Evolutionary conservation across 2,797 vertebrate genomes (phyloP), one percentile per base, ranked within the genome.

Genomic region (Poliocrania exsul): DNA sequence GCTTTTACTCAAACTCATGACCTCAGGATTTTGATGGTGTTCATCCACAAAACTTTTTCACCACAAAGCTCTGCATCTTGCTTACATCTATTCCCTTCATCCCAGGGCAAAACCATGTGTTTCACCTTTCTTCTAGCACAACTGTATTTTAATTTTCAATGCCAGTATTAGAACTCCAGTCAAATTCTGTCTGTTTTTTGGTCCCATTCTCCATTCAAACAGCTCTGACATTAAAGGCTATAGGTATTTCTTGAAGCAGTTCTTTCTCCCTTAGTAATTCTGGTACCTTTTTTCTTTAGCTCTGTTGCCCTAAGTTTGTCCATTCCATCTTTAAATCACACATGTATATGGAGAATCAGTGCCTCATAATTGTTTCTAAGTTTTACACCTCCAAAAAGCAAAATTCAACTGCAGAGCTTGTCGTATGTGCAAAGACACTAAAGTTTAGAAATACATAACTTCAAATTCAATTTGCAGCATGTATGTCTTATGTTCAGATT

Each of bases 391-490:
- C 20, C 26, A 49, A 67, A 62, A 93, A 86, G 6, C 4, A 1
- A 20, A 77, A 20, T 18, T 65, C 53, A 16, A 47, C 24, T n/a
- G 26, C 60, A 88, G 31, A 66, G n/a, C 35, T 49, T 37, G 38
- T 28, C 25, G 49, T 0, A 40, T 9, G 35, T 18, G 7, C 33
- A 9, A 65, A 81, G 31, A 46, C 2, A 5, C 24, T 46, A 47
- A 92, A 79, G 84, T 31, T 13, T 44, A 60, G 25, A 73, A 17
- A 50, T 10, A 29, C 0, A 0, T 8, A 54, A 67, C 19, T 81
- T 47, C 1, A 25, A 66, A 67, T 16, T 75, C 8, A 51, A 18
- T 73, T 37, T 21, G 7, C 11, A 67, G 15, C 0, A 0, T 10
- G 6, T 5, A 50, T 13, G 23, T 19, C 31, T 71, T 25, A 19